Base-by-base conservation (phyloP, 2,113 vertebrate species). In the Aptenodytes forsteri region DNA sequence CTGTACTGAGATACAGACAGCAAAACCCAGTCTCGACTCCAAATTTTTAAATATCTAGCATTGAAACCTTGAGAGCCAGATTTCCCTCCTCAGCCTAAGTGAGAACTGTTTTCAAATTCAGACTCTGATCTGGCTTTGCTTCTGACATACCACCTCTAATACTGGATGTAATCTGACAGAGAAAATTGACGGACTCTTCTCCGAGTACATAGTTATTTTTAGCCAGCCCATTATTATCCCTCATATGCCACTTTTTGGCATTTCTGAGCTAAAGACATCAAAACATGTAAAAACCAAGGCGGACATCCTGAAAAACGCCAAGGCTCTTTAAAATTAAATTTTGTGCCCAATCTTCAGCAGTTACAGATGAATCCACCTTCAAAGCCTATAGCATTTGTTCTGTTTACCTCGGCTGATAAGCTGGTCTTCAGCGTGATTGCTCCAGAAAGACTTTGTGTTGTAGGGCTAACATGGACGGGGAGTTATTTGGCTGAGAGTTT, bases 381-480 rank as follows among this genome's bases (percentile, higher is more conserved):
- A 32, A 55, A 56, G 30, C 16, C 66, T 8, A 3, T 0, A 36
- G 10, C 1, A 0, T 12, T 25, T 55, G 34, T 38, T 52, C 58
- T 3, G 10, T 78, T 79, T 20, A 26, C 27, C n/a, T 76, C 1
- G 0, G 38, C 19, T 11, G 17, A 56, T 16, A 49, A 61, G 20
- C 26, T n/a, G 7, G 2, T 59, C 46, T 42, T 26, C 36, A 29
- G 47, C 1, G 0, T 3, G 11, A 40, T 9, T 11, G 36, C 40
- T 47, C 62, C 11, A 62, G 10, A 36, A 20, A 62, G 21, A 16
- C 12, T 30, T 78, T 17, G 27, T 34, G 40, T 55, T 65, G 23
- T 4, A 66, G 14, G 30, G 49, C 50, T 93, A 36, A 81, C 65
- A 44, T 7, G 9, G 36, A 61, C 0, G 0, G 13, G 10, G 65